These are phyloP conservation scores for Melanaphis sacchari DNA, from an alignment of 1,140 invertebrate genomes.

Conservation along the genomic window DNA sequence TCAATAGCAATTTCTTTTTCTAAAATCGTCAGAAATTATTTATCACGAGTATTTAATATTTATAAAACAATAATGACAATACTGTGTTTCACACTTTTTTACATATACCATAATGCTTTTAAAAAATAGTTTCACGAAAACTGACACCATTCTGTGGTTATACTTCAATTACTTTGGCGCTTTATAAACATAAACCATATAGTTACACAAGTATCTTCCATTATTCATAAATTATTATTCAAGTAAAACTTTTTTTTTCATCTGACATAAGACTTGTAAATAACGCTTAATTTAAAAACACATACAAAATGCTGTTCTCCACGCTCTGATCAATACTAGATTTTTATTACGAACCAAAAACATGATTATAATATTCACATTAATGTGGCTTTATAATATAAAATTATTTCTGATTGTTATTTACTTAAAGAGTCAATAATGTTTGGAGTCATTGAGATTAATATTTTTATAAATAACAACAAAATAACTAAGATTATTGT, in stretches of 20 bases:
- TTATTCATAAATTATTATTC: conserved; percentile 4
- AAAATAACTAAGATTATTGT: not conserved
- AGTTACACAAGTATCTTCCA: not conserved
- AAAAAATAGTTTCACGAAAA: not conserved
- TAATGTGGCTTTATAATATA: not conserved
- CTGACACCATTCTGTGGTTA: not conserved
- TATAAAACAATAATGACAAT: not conserved
- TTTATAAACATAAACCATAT: not conserved
- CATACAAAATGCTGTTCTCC: not conserved
- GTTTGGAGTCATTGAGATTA: not conserved
- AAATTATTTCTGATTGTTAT: too few species aligned
- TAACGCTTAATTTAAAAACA: not conserved
- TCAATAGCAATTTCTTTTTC: not conserved
- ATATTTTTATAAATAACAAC: not conserved
- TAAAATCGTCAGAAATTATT: not conserved
- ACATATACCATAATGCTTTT: not conserved
- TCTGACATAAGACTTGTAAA: not conserved
- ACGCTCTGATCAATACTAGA: not conserved
- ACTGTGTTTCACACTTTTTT: not conserved
- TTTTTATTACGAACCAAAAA: not conserved
- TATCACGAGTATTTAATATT: too few species aligned
- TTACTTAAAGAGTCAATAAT: not conserved
- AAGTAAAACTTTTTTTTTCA: not conserved
- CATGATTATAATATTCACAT: not conserved
- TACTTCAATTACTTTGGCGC: not conserved